Percentiles rank a stretch among this genome's conserved stretches.
Evolutionary conservation across 1,140 invertebrate genomes (phyloP).

Genomic region (Tetraneura akinire): DNA sequence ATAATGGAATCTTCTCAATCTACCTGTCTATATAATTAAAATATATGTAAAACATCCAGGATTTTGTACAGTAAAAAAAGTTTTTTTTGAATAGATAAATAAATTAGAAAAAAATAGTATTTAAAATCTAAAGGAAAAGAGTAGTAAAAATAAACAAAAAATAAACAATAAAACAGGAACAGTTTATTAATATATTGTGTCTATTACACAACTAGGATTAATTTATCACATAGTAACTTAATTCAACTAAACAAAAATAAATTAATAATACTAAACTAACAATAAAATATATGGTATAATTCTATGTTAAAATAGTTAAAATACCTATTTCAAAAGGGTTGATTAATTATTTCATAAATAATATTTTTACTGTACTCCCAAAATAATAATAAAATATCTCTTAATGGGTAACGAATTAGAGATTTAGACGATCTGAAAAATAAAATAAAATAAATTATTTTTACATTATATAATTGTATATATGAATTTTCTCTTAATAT

Average conservation of each 20-base stretch:
- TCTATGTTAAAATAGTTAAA: neutral
- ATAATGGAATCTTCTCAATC: no score
- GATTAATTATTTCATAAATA: constrained; percentile 35
- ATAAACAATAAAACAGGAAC: constrained; percentile 10
- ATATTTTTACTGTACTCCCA: constrained; percentile 46
- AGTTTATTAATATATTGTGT: constrained; percentile 26
- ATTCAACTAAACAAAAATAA: neutral
- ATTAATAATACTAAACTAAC: neutral
- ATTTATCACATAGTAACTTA: neutral
- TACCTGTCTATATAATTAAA: no score
- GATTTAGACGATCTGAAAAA: constrained; percentile 47
- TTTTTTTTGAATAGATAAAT: no score
- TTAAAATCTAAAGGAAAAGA: no score
- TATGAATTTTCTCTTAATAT: no score
- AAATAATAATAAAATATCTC: constrained; percentile 24
- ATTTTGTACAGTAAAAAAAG: no score
- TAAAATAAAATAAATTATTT: neutral
- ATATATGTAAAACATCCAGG: no score
- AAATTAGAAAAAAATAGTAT: no score
- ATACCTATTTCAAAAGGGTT: constrained; percentile 40
- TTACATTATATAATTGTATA: no score
- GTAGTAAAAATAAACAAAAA: constrained; percentile 8
- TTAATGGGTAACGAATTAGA: constrained; percentile 30
- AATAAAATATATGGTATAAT: neutral
- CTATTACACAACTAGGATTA: constrained; percentile 30